phyloP scores from a whole-genome alignment of 2,113 vertebrate genomes.

The Entelurus aequoreus region DNA sequence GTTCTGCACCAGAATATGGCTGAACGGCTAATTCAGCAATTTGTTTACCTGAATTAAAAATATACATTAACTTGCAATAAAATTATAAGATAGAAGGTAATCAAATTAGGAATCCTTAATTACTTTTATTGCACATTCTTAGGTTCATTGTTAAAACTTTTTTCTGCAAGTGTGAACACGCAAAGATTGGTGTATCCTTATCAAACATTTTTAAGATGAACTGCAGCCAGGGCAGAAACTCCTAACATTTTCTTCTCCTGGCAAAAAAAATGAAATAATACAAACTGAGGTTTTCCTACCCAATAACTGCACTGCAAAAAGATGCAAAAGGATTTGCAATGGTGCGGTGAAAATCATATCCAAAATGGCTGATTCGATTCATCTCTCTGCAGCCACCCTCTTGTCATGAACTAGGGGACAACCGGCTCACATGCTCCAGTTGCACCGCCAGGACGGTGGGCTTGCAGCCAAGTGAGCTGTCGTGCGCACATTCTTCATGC shows the following conservation, averaged over 20 bases:
- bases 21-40: too few relatives aligned
- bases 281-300: neutral
- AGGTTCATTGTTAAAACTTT: too few relatives aligned
- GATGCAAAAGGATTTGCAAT: conserved; percentile 1
- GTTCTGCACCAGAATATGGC: too few relatives aligned
- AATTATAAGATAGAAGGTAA: too few relatives aligned
- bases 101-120: too few relatives aligned
- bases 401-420: conserved; percentile 31
- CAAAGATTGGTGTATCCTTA: neutral
- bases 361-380: conserved; percentile 30
- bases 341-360: conserved; percentile 3
- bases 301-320: neutral
- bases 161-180: too few relatives aligned
- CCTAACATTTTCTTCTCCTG: too few relatives aligned
- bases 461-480: conserved; percentile 30
- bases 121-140: too few relatives aligned
- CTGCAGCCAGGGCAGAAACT: neutral
- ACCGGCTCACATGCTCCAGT: conserved; percentile 24
- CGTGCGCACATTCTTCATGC: conserved; percentile 17
- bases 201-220: neutral
- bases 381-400: conserved; percentile 9
- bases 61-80: too few relatives aligned
- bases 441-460: conserved; percentile 9
- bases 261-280: neutral
- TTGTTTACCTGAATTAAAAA: too few relatives aligned